Conservation (phyloP, 1,140 invertebrate species). For the Lanistes nyassanus region DNA sequence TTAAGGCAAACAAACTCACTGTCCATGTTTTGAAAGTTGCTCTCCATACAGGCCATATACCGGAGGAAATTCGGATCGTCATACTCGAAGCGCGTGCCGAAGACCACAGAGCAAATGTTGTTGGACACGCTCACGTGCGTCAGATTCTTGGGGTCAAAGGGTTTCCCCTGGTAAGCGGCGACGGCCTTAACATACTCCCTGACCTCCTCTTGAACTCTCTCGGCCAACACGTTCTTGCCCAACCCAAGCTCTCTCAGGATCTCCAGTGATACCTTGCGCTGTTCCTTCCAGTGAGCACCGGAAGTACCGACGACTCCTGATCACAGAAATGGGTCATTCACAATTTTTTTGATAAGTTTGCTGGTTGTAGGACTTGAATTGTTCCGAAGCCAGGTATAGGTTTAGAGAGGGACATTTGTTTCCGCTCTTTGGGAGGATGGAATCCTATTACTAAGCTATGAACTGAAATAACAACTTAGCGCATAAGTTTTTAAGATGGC, state of each 20-base stretch:
- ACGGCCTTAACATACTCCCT: slow-evolving; percentile 19
- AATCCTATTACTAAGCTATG: too few species aligned
- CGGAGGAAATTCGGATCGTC: slow-evolving; percentile 59
- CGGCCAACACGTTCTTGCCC: slow-evolving; percentile 76
- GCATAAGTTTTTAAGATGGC: too few species aligned
- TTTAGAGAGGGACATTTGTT: too few species aligned
- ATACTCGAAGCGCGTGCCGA: slow-evolving; percentile 55
- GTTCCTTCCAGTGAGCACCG: slow-evolving; percentile 84
- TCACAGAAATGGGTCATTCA: slow-evolving; percentile 5
- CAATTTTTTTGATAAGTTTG: too few species aligned
- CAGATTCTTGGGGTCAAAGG: slow-evolving; percentile 21
- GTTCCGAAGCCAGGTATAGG: too few species aligned
- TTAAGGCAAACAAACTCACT: background rate
- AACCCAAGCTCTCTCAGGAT: slow-evolving; percentile 83
- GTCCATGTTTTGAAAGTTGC: slow-evolving; percentile 15
- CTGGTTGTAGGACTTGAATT: too few species aligned
- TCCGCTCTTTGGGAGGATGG: too few species aligned
- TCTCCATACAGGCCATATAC: background rate
- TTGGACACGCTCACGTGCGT: slow-evolving; percentile 33
- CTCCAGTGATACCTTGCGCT: slow-evolving; percentile 78
- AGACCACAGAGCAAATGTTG: slow-evolving; percentile 39
- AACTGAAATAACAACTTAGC: too few species aligned
- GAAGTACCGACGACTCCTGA: slow-evolving; percentile 69
- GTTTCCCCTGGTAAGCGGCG: slow-evolving; percentile 10
- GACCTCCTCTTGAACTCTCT: slow-evolving; percentile 69